A percentile compares a stretch with the other conserved stretches of the same genome.
Conservation (phyloP, 53 echinoderm and acorn worm species). For the Luidia sarsii region DNA sequence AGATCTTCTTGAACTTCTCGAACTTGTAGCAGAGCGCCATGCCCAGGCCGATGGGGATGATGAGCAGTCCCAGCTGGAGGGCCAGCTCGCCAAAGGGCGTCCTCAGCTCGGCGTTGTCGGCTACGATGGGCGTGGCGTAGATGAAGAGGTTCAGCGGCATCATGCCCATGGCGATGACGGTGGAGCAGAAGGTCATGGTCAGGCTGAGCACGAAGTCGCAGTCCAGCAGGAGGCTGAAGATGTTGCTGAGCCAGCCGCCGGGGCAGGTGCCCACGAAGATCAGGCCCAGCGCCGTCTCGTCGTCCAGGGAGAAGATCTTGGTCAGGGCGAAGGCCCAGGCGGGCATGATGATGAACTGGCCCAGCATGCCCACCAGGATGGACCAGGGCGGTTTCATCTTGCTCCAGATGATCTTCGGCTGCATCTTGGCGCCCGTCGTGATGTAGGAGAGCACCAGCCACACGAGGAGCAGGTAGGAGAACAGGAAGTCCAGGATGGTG, state of each 20-base stretch:
- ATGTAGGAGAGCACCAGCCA: constrained; percentile 77
- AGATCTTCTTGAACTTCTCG: constrained; percentile 55
- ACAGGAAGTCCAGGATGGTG: constrained; percentile 46
- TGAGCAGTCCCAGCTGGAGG: constrained; percentile 59
- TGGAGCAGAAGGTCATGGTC: constrained; percentile 75
- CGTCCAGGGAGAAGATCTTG: constrained; percentile 63
- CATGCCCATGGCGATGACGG: constrained; percentile 70
- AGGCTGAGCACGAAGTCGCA: constrained; percentile 73
- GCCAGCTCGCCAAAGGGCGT: constrained; percentile 68
- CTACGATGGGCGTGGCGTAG: constrained; percentile 61
- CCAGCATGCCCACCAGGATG: constrained; percentile 77
- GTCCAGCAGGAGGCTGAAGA: constrained; percentile 65
- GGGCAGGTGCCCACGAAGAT: constrained; percentile 76
- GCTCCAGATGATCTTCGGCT: constrained; percentile 71
- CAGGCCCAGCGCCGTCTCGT: constrained; percentile 61
- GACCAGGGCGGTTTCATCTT: constrained; percentile 79
- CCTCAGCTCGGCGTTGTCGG: constrained; percentile 51
- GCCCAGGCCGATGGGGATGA: constrained; percentile 63
- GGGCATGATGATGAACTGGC: constrained; percentile 94
- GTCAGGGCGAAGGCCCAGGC: constrained; percentile 74
- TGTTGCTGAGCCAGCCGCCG: constrained; percentile 79
- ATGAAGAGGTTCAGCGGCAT: constrained; percentile 82
- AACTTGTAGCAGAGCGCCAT: constrained; percentile 62
- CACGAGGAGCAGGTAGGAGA: constrained; percentile 71
- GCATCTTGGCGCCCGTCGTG: constrained; percentile 84